Evolutionary conservation across 2,113 vertebrate species (phyloP).

Genomic region (Clarias magur): DNA sequence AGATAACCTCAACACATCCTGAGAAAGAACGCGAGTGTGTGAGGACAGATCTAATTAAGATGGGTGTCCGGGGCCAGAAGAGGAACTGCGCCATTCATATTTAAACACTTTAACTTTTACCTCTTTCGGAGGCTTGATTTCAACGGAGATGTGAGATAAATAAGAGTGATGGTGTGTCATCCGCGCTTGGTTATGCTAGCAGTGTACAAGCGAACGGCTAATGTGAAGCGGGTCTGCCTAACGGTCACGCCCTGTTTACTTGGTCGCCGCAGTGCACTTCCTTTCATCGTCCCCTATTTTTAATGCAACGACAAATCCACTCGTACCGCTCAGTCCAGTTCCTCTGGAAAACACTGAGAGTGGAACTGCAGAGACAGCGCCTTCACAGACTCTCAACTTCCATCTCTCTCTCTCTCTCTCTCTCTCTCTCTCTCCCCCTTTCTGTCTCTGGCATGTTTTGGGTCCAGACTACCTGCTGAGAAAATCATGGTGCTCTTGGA

Average conservation of each 20-base stretch:
- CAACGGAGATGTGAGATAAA: not conserved
- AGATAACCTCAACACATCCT: too few relatives aligned
- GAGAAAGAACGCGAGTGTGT: too few relatives aligned
- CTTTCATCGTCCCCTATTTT: not conserved
- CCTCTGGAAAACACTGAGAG: not conserved
- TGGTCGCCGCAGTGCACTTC: not conserved
- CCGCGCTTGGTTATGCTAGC: not conserved
- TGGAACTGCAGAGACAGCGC: not conserved
- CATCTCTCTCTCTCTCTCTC: not conserved
- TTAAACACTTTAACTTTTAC: not conserved
- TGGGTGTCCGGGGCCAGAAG: too few relatives aligned
- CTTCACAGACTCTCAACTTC: not conserved
- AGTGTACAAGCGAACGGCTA: not conserved
- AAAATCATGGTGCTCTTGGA: constrained; percentile 48
- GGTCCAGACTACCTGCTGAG: constrained; percentile 38
- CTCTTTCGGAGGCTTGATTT: not conserved
- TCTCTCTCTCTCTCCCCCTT: not conserved
- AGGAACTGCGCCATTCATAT: not conserved
- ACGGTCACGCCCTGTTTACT: not conserved
- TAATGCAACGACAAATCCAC: not conserved
- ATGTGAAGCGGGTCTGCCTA: not conserved
- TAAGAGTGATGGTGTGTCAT: not conserved
- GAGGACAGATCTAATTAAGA: too few relatives aligned
- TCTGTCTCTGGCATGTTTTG: not conserved
- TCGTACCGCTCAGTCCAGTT: not conserved